Evolutionary conservation across 1,140 invertebrate genomes (phyloP), one percentile per base, ranked within the genome.

Genomic region (Homalodisca vitripennis): DNA sequence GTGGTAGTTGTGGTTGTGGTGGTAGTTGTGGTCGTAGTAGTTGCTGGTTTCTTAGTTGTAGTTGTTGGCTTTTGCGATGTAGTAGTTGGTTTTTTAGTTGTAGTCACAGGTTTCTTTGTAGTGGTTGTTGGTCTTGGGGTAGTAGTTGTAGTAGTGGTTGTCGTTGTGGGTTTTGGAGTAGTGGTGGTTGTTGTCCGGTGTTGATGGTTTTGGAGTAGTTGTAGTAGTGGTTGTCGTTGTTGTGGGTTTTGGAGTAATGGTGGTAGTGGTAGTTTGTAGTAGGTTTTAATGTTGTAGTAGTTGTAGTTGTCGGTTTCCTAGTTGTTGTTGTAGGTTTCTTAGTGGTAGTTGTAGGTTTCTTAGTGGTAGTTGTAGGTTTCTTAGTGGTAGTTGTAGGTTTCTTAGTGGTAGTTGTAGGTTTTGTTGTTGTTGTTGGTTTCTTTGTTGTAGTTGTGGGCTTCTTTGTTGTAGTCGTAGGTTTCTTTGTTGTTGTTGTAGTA

Each of bases 71-170:
- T 71, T 62, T 27, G 29, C 1, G 55, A 26, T 48, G 53, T 71
- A 26, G 55, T 29, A 14, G 12, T 63, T 30, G 24, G 29, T 17
- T 47, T 62, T 48, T 31, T 46, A 1, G 41, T 48, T 65, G 57
- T 70, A 55, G 57, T 67, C 13, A 62, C 32, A 31, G 72, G 55
- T 69, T 46, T 71, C 41, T 26, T 24, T 13, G 62, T 67, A 48
- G 69, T 64, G 48, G 60, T 69, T 60, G 72, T 41, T 64, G 48
- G n/a, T 53, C 32, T 63, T 31, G 57, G 67, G 27, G 71, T 51
- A 26, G 68, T 46, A 24, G 34, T 67, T 48, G 48, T 53, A 41
- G 55, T 10, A 53, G 67, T 63, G 0, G 31, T 41, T 41, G 63
- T 47, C 47, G 62, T 55, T 55, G 22, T 26, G 53, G 29, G 64